Evolutionary conservation across 2,888 invertebrate genomes (phyloP), one percentile per base, ranked within the genome.

Genomic region (Myopa tessellatipennis): DNA sequence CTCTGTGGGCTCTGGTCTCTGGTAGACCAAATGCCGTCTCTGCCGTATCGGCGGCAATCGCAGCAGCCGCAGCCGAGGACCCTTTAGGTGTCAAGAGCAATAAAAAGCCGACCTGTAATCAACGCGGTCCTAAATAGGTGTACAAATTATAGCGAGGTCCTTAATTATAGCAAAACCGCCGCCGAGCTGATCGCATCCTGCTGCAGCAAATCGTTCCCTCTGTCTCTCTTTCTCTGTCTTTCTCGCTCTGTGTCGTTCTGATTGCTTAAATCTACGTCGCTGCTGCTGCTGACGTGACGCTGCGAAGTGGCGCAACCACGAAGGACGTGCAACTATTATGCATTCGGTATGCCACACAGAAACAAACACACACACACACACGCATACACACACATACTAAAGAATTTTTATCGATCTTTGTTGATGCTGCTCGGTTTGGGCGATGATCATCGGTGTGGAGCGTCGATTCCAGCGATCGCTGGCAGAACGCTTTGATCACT

Each of bases 61-160:
- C 81, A 80, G 36, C 74, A 69, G 79, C 81, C 81, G 80, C 79
- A 78, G 79, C 74, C 80, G 78, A 80, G 83, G 83, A 85, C 88
- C 88, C 88, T 89, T 88, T 89, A 89, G 89, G 89, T 89, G 89
- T 89, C 88, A 89, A 88, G 85, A 86, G 88, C 88, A 89, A 89
- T 88, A 88, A 87, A 85, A 85, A 85, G 89, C 89, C 89, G 89
- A 88, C 87, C 89, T 89, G 87, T 89, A 89, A 89, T 89, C 89
- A 89, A 88, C 87, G 87, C 88, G 87, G 87, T 88, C 87, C 88
- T 88, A 88, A 88, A 88, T 89, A 88, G 88, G 88, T 86, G 87
- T 87, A 88, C 89, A 88, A 88, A 89, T 88, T 88, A 88, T 85
- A 85, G 84, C 86, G 85, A 86, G 86, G 87, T 87, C 89, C 89